Base-by-base conservation (phyloP, 2,797 vertebrate species). In the Toxotes lorentzi region DNA sequence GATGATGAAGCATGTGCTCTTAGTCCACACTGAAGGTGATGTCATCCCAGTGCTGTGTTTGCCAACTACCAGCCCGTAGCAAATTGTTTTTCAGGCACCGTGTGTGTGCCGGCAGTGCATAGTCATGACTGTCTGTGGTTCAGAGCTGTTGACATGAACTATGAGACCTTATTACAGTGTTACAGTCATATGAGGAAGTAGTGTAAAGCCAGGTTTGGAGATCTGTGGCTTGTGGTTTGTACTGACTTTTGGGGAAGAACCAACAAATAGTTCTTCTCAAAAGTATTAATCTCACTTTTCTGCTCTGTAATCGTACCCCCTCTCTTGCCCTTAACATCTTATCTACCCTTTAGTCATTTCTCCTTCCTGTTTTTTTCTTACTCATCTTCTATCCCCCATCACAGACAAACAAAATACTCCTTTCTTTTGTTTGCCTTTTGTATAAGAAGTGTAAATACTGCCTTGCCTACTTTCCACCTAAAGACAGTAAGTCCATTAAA, bases 21-120 rank as follows among this genome's bases (percentile, higher is more conserved):
- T 43, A 51, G 75, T 77, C 61, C 16, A 79, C 64, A 73, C 76
- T 43, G 43, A 60, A 75, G 73, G 57, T 91, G 89, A 93, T 92
- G 87, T 90, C 88, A 89, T 80, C 60, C 11, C 54, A n/a, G 32
- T 57, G 53, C 54, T 54, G 51, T 87, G 82, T 91, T 91, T 82
- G 68, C 82, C 59, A 72, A 73, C 65, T 23, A 66, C 40, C 68
- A 71, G 48, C 67, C 76, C 7, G 0, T 54, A 35, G 64, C 41
- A 76, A 77, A 81, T 57, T n/a, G 59, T 82, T 81, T 79, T 82
- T 57, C 73, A 56, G 66, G 72, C 73, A 40, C 43, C 19, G 56
- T 78, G 67, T 67, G 70, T 53, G n/a, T 51, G 61, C 47, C 66
- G 62, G 57, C 43, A 53, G 45, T n/a, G 40, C 34, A 43, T 45